phyloP scores from a whole-genome alignment of 2,113 vertebrate genomes.

The Chaetodon trifascialis region DNA sequence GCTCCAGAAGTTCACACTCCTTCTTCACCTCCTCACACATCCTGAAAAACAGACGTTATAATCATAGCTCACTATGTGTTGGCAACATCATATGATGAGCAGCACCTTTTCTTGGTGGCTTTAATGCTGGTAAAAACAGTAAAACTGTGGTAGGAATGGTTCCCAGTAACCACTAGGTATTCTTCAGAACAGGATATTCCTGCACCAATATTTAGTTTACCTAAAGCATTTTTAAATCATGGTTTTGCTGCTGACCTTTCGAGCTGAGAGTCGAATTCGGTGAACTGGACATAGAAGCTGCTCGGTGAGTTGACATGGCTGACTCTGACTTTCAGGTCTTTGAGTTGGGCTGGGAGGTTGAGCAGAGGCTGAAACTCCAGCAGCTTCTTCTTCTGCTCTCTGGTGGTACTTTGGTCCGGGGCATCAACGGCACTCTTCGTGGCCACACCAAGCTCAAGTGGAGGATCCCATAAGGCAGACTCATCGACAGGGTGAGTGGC shows the following conservation, averaged over 20 bases:
- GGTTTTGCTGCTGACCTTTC: conserved; percentile 84
- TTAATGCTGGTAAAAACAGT: not conserved
- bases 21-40: conserved; percentile 86
- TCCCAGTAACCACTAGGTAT: no score
- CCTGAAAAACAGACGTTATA: conserved; percentile 73
- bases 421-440: rapidly evolving
- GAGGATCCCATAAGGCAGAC: conserved; percentile 77
- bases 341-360: conserved; percentile 59
- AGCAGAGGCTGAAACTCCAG: conserved; percentile 54
- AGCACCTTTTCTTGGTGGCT: not conserved
- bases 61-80: not conserved
- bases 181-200: not conserved
- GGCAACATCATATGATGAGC: no score
- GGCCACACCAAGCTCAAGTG: conserved; percentile 56
- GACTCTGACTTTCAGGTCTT: conserved; percentile 83
- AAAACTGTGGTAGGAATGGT: not conserved
- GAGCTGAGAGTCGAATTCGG: conserved; percentile 81
- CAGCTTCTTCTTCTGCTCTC: not conserved
- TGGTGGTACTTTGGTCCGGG: rapidly evolving
- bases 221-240: not conserved
- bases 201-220: not conserved
- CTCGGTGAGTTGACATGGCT: conserved; percentile 90
- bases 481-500: conserved; percentile 4
- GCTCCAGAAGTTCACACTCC: conserved; percentile 80
- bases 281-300: conserved; percentile 89